Base-by-base conservation (phyloP, 2,888 invertebrate genomes). In the Muscina levida region DNA sequence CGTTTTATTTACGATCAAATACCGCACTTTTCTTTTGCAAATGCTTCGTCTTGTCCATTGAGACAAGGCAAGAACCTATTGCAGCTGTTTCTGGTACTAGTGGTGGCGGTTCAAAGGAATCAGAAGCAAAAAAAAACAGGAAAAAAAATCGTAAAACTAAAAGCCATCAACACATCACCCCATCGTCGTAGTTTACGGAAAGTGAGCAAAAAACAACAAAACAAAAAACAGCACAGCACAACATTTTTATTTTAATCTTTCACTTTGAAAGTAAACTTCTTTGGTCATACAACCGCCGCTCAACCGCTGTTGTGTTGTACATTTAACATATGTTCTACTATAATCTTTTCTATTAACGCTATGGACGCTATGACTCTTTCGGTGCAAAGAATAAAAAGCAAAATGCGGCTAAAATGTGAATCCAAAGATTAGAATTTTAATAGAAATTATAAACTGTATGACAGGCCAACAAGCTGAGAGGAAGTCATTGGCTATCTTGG, bases 1-100 rank as follows among this genome's bases (percentile, higher is more conserved):
- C 71, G 80, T 81, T 77, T 74, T 77, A 74, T 74, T 74, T 77
- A 77, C 81, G 74, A 77, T 77, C 77, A 77, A 77, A 81, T 77
- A 77, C 71, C 68, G 74, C 73, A 81, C 72, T 79, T 76, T 79
- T 75, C 72, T 72, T 48, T 51, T 39, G 13, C 13, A 22, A 15
- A 13, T 17, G 57, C 57, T 71, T 17, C 59, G 37, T 19, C 15
- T 65, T 57, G 67, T 59, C 31, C 53, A 17, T 48, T 71, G 31
- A 48, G 13, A 48, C 10, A 8, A 24, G 37, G 46, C 19, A 57
- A n/a, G 19, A 31, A 31, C 19, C n/a, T 5, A 15, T 0, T 76
- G 76, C 68, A 76, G 79, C 76, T 73, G 71, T 66, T 59, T n/a
- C n/a, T n/a, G 31, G 31, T 31, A 31, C 8, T 31, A 8, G 31